Base-by-base conservation (phyloP, 2,113 vertebrate species). In the Noturus placidus region DNA sequence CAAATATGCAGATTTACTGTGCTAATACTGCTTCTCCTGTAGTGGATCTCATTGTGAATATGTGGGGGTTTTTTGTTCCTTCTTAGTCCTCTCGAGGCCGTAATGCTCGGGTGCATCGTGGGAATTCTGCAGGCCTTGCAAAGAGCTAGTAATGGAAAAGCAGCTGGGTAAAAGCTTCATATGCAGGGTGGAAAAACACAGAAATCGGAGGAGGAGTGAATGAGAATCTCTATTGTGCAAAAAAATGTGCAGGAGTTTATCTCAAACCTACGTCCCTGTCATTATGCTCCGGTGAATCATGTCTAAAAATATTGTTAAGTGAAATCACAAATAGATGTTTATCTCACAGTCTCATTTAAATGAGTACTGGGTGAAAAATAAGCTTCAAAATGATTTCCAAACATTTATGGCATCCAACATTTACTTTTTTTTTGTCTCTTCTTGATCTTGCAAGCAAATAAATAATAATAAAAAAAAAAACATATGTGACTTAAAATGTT, bases 91-190 rank as follows among this genome's bases (percentile, higher is more conserved):
- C 52, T 59, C 4, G 8, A 33, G 50, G 52, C 15, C 5, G 8
- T 22, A 42, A 61, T 46, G 77, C 67, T 65, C 8, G 35, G 57
- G 42, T n/a, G 76, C 0, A 10, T 17, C 10, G 19, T 19, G 38
- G 69, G 76, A 79, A 86, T 67, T 80, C 46, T 61, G 76, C 14
- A 50, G 20, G 27, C 22, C 2, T 11, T 5, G 20, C 30, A 50
- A 67, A 67, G 46, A 67, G 42, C n/a, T 67, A 14, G 15, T 50
- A 54, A 30, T 50, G 22, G 59, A 86, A 80, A 80, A 69, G 4
- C 30, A 63, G 54, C 72, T 84, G 85, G 52, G 20, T 57, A 46
- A 82, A 63, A 72, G 83, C 7, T 84, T n/a, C 1, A 38, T 42
- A 11, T 59, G n/a, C 25, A 61, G 72, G n/a, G 42, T 17, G 69